phyloP scores from a whole-genome alignment of 1,140 invertebrate genomes.

The Cherax destructor region DNA sequence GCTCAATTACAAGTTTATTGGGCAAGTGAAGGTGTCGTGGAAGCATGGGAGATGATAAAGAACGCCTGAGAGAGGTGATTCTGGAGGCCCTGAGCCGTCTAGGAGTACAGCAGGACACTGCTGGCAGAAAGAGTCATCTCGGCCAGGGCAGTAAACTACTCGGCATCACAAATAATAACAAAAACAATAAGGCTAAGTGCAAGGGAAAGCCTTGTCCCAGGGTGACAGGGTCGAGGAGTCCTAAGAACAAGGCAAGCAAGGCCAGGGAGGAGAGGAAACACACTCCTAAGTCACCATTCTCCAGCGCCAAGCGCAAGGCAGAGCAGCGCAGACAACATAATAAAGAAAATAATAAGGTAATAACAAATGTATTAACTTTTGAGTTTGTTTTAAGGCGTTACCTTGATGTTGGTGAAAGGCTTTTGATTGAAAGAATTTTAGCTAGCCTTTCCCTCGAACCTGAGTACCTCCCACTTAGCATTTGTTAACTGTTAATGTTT shows the following conservation, averaged over 20 bases:
- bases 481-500: background rate
- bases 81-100: constrained; percentile 58
- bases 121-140: background rate
- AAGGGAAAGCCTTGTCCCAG: constrained; percentile 37
- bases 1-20: background rate
- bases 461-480: background rate
- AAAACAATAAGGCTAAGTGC: constrained; percentile 29
- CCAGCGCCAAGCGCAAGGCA: constrained; percentile 54
- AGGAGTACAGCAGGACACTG: constrained; percentile 36
- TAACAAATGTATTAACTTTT: no score
- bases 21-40: no score
- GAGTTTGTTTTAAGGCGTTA: no score
- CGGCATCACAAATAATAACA: background rate
- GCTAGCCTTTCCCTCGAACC: background rate
- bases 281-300: constrained; percentile 60
- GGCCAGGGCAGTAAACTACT: constrained; percentile 52
- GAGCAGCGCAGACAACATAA: constrained; percentile 27
- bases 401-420: no score
- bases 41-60: constrained; percentile 55
- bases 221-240: constrained; percentile 2
- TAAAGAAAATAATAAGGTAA: constrained; percentile 59
- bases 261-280: constrained; percentile 42
- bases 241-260: background rate
- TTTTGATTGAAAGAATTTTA: no score
- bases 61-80: constrained; percentile 59